phyloP scores from a whole-genome alignment of 2,888 invertebrate genomes.

The Drosophila fungiperda region DNA sequence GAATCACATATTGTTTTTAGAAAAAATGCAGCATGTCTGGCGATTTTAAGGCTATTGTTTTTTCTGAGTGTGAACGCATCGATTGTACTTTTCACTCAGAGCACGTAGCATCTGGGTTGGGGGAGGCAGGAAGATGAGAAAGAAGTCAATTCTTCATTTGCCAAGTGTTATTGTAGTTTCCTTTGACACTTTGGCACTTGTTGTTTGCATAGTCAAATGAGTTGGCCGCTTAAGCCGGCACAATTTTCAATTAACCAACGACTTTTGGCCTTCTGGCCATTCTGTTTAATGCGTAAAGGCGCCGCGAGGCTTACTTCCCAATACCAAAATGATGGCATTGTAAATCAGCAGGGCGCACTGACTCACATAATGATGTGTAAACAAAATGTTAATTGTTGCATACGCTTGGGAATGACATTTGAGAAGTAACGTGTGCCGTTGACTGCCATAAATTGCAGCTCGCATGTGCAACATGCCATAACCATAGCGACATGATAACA shows the following conservation, averaged over 20 bases:
- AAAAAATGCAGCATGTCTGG: neutral
- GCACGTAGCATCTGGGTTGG: slow-evolving; percentile 47
- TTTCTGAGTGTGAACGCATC: neutral
- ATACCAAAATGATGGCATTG: slow-evolving; percentile 40
- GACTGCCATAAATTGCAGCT: slow-evolving; percentile 48
- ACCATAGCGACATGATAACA: slow-evolving; percentile 34
- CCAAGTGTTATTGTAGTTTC: slow-evolving; percentile 32
- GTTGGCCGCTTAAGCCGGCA: slow-evolving; percentile 27
- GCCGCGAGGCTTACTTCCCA: slow-evolving; percentile 34
- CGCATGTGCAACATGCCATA: slow-evolving; percentile 47
- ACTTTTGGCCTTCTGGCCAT: slow-evolving; percentile 8
- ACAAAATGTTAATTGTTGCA: slow-evolving; percentile 45
- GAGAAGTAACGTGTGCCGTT: slow-evolving; percentile 45
- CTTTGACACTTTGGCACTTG: slow-evolving; percentile 21
- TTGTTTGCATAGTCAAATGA: slow-evolving; percentile 67
- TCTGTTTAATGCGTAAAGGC: slow-evolving; percentile 27
- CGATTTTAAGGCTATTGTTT: neutral
- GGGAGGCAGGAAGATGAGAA: neutral
- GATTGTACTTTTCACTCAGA: slow-evolving; percentile 23
- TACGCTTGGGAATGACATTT: neutral
- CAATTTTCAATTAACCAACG: slow-evolving; percentile 53
- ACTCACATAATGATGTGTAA: slow-evolving; percentile 63
- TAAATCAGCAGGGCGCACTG: slow-evolving; percentile 11
- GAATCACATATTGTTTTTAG: neutral
- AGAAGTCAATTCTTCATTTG: neutral